Percentiles rank a stretch among this genome's conserved stretches.
These are phyloP conservation scores for Talpa occidentalis DNA, from an alignment of 2,113 vertebrate species.

Conservation along the genomic window DNA sequence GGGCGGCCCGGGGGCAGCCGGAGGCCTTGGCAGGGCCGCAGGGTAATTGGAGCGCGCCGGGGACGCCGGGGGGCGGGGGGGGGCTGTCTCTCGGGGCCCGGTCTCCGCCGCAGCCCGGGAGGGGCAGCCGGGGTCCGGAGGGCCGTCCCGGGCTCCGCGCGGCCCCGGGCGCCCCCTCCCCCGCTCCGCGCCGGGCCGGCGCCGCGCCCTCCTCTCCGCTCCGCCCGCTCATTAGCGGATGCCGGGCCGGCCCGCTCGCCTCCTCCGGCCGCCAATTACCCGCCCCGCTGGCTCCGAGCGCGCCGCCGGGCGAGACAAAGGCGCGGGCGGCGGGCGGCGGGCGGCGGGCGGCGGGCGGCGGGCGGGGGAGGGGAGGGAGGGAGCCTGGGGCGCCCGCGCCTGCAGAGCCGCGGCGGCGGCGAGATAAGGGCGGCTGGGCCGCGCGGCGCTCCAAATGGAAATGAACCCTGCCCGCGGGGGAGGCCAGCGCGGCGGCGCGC, in stretches of 20 bases:
- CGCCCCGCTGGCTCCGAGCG: conserved; percentile 73
- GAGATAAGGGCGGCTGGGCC: conserved; percentile 69
- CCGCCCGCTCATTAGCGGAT: conserved; percentile 82
- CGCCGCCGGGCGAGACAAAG: conserved; percentile 77
- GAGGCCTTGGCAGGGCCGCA: conserved; percentile 70
- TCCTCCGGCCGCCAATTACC: conserved; percentile 80
- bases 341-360: conserved; percentile 56
- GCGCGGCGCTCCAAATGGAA: conserved; percentile 61
- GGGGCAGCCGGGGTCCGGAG: not conserved
- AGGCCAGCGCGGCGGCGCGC: not conserved
- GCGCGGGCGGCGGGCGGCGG: conserved; percentile 58
- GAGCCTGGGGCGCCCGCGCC: conserved; percentile 65
- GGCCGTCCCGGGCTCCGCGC: not conserved
- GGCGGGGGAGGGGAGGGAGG: not conserved
- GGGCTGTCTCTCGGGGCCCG: conserved; percentile 11
- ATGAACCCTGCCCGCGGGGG: conserved; percentile 55
- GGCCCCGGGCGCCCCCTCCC: conserved; percentile 33
- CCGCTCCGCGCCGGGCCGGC: not conserved
- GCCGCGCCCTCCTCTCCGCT: conserved; percentile 68
- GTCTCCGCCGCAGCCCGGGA: not conserved
- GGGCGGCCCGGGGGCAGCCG: conserved; percentile 62
- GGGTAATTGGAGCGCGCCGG: conserved; percentile 55
- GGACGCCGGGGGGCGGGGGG: not conserved
- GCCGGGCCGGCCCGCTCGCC: conserved; percentile 56
- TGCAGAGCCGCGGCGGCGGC: conserved; percentile 24